Conservation (phyloP, 2,113 vertebrate genomes). For the Tetraodon nigroviridis region DNA sequence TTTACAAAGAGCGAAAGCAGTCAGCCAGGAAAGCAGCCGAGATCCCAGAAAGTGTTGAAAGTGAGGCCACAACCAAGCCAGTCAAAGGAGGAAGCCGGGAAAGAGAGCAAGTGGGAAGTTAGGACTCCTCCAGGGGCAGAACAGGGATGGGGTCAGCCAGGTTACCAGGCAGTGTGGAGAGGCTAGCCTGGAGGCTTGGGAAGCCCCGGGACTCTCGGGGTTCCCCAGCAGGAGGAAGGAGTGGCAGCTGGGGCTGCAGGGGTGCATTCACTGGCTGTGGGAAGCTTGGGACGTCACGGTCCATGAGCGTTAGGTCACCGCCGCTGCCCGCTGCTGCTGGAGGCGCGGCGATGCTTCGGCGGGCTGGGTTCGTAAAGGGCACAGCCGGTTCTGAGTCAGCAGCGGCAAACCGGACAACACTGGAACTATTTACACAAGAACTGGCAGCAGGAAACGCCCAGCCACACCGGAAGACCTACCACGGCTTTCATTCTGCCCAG, state of each 20-base stretch:
- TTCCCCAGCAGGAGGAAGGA: conserved; percentile 8
- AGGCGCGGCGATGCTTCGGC: conserved; percentile 1
- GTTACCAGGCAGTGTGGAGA: conserved; percentile 55
- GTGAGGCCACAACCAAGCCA: conserved; percentile 3
- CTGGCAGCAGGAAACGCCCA: neutral
- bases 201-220: conserved; percentile 30
- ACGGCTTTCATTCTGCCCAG: conserved; percentile 43
- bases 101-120: conserved; percentile 1
- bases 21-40: neutral
- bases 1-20: neutral
- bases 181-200: conserved; percentile 30
- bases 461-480: conserved; percentile 31
- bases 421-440: neutral
- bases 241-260: conserved; percentile 13
- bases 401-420: conserved; percentile 2
- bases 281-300: neutral
- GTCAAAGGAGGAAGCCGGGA: neutral
- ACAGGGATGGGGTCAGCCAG: neutral
- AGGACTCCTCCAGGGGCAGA: neutral
- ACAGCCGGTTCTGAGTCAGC: conserved; percentile 11
- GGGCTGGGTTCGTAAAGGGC: conserved; percentile 21
- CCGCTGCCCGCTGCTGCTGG: conserved; percentile 28
- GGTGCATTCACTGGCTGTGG: conserved; percentile 11
- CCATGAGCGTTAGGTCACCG: conserved; percentile 61
- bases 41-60: neutral